Evolutionary conservation across 2,888 invertebrate genomes (phyloP).

Genomic region (Oligia strigilis): DNA sequence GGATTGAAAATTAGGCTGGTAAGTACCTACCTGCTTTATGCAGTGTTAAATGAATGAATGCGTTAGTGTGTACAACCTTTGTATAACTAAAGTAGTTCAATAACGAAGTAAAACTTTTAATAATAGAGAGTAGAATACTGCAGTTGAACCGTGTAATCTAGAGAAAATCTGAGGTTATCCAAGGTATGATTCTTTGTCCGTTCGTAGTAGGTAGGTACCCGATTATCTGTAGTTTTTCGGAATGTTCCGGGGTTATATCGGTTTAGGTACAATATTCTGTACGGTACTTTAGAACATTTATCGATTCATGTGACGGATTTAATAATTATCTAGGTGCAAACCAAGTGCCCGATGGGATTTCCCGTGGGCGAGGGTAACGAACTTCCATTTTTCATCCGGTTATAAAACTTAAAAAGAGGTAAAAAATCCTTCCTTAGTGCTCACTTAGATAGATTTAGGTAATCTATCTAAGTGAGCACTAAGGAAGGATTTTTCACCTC

Average conservation of each 20-base stretch:
- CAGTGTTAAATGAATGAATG: not conserved
- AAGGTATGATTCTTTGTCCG: not conserved
- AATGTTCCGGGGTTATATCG: too few species aligned
- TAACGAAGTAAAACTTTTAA: not conserved
- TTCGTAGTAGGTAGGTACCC: not conserved
- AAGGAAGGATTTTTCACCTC: too few species aligned
- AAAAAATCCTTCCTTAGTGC: not conserved
- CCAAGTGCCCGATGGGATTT: too few species aligned
- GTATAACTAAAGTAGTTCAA: not conserved
- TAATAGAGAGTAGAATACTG: too few species aligned
- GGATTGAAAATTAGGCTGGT: constrained; percentile 9
- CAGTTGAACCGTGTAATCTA: not conserved
- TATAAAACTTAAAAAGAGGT: not conserved
- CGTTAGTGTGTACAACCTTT: not conserved
- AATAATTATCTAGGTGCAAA: not conserved
- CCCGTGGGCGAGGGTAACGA: not conserved
- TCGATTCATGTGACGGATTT: too few species aligned
- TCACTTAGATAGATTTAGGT: not conserved
- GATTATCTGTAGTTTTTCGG: not conserved
- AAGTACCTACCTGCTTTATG: not conserved
- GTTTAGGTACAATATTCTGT: not conserved
- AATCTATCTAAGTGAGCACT: too few species aligned
- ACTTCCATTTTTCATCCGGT: not conserved
- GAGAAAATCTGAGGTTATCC: not conserved
- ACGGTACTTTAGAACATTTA: not conserved